These are phyloP conservation scores for Tetragonula carbonaria DNA, from an alignment of 2,888 invertebrate species.

Conservation along the genomic window DNA sequence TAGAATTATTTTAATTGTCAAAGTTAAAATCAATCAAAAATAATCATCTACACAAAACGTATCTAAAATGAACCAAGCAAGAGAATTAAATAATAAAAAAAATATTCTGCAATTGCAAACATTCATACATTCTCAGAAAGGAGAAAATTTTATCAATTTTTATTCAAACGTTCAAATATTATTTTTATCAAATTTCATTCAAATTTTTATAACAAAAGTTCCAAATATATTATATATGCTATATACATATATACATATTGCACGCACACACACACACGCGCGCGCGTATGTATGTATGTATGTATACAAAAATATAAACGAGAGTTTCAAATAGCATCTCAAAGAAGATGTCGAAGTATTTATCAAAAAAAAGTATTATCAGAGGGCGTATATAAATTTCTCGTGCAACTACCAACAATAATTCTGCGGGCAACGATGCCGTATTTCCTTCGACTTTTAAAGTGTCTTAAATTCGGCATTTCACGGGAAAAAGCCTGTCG, in stretches of 20 bases:
- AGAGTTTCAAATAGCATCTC: neutral
- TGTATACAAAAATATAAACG: neutral
- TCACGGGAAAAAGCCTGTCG: conserved; percentile 3
- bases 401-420: neutral
- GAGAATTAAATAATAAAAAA: neutral
- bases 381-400: neutral
- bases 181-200: too few relatives aligned
- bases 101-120: neutral
- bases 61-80: neutral
- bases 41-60: neutral
- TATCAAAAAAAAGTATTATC: neutral
- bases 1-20: too few relatives aligned
- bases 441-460: neutral
- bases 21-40: too few relatives aligned
- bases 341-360: neutral
- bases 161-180: too few relatives aligned
- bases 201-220: too few relatives aligned
- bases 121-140: neutral
- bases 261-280: too few relatives aligned
- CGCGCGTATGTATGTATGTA: too few relatives aligned
- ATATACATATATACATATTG: too few relatives aligned
- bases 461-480: conserved; percentile 22
- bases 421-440: neutral
- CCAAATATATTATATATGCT: too few relatives aligned
- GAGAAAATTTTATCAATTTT: too few relatives aligned